Evolutionary conservation across 2,888 invertebrate genomes (phyloP), one percentile per base, ranked within the genome.

Genomic region (Lasius fuliginosus): DNA sequence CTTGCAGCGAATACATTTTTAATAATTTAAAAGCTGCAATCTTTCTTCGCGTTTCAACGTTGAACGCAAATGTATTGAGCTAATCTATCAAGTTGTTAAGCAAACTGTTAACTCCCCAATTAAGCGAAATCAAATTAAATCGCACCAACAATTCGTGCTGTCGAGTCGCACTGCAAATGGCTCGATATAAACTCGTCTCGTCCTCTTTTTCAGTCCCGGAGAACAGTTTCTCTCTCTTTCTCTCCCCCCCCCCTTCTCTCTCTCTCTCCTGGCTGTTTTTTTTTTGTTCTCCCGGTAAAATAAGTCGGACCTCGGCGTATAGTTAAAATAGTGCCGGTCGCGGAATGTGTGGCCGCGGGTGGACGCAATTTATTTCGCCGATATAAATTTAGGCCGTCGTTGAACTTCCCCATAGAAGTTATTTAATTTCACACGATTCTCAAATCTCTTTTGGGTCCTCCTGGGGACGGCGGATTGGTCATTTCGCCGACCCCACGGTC

Each of bases 391-490:
- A 67, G 58, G 76, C 88, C 86, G 87, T 83, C 90, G 89, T 88
- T 88, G 87, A 88, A 86, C 87, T 81, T 88, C 88, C 86, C 82
- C 82, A 56, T 88, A 85, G 85, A 89, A 89, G 89, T 89, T 89
- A 89, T 89, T 89, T 89, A 90, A 89, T 89, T 89, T 89, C 90
- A 86, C 85, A 86, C 88, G 83, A 88, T 89, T 90, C 89, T 90
- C 90, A 90, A 89, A 89, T 89, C 89, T 88, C 60, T 79, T 85
- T 75, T 49, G 88, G 83, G 86, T 68, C 83, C 81, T 89, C 84
- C 83, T 86, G 74, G 75, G 69, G 75, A 71, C 68, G 62, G 69
- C 67, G 71, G 49, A 65, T 73, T 73, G 76, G 76, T 82, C 75
- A 82, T 76, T 82, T 81, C 71, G 85, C 85, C 84, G 88, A 62